Base-by-base conservation (phyloP, 2,888 invertebrate species). In the Agonum fuliginosum region DNA sequence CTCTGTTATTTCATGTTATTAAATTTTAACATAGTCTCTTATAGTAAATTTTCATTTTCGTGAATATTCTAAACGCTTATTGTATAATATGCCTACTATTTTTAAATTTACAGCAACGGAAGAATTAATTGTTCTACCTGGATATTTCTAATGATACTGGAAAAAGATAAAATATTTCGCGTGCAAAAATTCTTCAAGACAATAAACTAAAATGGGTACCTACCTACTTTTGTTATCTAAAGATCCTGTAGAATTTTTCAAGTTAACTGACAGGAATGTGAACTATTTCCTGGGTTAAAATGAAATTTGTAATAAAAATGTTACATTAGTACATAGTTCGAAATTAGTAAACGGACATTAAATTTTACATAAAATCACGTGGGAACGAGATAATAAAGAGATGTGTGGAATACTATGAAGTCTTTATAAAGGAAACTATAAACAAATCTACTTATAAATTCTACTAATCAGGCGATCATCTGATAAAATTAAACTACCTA, bases 161-260 rank as follows among this genome's bases (percentile, higher is more conserved):
- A 20, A 37, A 34, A 34, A 62, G 62, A 62, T 62, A 62, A 62
- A 62, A 62, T 62, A 62, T 62, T 62, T 62, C 6, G 62, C 34
- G 62, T 62, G 62, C 62, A 62, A 62, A 62, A 62, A 62, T 62
- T 62, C 34, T 62, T 62, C 27, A 10, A 62, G n/a, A 62, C 30
- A 34, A 34, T 30, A 62, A 62, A 62, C 62, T 6, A 62, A 62
- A 62, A 62, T 62, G 62, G 62, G 34, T 62, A 62, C n/a, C n/a
- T n/a, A n/a, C n/a, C n/a, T n/a, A n/a, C 62, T 62, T 58, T 62
- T 62, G 62, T 62, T 62, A 62, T 62, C 62, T 62, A 1, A 8
- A 62, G 17, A 58, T 27, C 24, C 58, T 19, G 34, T 19, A 34
- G 34, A 62, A 62, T 62, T 62, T 58, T 62, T 34, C 14, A 20